phyloP scores from a whole-genome alignment of 2,888 invertebrate genomes.

The Tiphia femorata region DNA sequence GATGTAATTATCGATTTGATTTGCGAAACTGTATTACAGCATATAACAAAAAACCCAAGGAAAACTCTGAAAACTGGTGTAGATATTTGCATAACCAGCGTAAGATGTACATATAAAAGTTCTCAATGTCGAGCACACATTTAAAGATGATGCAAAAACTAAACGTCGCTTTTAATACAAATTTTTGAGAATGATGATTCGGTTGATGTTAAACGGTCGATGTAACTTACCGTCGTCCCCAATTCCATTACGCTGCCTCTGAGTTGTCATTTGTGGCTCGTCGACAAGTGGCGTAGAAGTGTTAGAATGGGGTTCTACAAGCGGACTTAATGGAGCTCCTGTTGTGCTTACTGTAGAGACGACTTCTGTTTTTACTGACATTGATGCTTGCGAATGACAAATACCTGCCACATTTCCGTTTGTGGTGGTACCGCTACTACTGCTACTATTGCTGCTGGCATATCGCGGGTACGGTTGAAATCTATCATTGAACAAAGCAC shows the following conservation, averaged over 20 bases:
- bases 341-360: constrained; percentile 63
- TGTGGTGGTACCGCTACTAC: constrained; percentile 48
- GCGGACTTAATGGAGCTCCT: constrained; percentile 72
- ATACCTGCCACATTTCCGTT: constrained; percentile 38
- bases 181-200: too few species aligned
- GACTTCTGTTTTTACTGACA: constrained; percentile 59
- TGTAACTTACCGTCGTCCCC: constrained; percentile 63
- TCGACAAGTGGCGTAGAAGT: constrained; percentile 76
- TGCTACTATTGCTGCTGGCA: constrained; percentile 48
- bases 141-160: too few species aligned
- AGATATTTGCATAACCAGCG: too few species aligned
- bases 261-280: constrained; percentile 68
- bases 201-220: background rate
- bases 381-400: constrained; percentile 57
- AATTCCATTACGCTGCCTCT: constrained; percentile 61
- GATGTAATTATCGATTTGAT: too few species aligned
- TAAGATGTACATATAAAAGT: too few species aligned
- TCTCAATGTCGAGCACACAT: too few species aligned
- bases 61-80: too few species aligned
- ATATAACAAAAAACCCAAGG: too few species aligned
- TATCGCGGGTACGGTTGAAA: constrained; percentile 65
- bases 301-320: constrained; percentile 77
- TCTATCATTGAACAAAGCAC: constrained; percentile 41
- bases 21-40: too few species aligned
- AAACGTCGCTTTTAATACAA: background rate